A percentile compares a stretch with the other conserved stretches of the same genome.
Evolutionary conservation across 2,113 vertebrate genomes (phyloP).

Genomic region (Sinocyclocheilus maitianheensis): DNA sequence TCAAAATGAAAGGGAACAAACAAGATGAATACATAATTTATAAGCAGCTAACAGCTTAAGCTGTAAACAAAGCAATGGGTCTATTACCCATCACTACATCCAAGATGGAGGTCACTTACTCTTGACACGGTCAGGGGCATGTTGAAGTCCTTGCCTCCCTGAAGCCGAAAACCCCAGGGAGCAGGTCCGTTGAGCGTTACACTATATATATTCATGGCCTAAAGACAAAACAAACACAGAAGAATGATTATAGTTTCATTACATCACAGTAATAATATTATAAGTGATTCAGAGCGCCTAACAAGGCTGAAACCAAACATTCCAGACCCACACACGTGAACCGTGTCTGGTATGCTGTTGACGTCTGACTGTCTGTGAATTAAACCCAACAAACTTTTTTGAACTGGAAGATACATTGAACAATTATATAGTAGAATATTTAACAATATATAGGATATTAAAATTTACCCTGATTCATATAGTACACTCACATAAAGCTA

Average conservation of each 20-base stretch:
- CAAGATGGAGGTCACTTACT: slow-evolving; percentile 80
- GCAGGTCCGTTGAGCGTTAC: slow-evolving; percentile 90
- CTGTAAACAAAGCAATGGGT: neutral
- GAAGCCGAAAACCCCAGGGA: slow-evolving; percentile 97
- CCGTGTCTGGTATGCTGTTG: neutral
- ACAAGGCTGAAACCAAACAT: slow-evolving; percentile 19
- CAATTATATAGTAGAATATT: neutral
- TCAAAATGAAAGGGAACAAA: slow-evolving; percentile 17
- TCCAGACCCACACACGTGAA: slow-evolving; percentile 9
- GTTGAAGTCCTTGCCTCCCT: slow-evolving; percentile 99
- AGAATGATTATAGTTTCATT: neutral
- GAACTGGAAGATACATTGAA: neutral
- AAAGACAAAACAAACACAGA: slow-evolving; percentile 2
- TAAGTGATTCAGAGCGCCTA: neutral
- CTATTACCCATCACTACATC: neutral
- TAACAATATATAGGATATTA: too few relatives aligned
- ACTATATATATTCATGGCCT: slow-evolving; percentile 88
- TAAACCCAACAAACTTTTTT: neutral
- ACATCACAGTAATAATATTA: neutral
- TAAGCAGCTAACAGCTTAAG: neutral
- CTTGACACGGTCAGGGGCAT: slow-evolving; percentile 96
- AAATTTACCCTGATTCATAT: neutral
- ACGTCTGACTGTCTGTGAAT: neutral
- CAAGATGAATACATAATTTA: neutral
- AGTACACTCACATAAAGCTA: neutral